phyloP scores from a whole-genome alignment of 2,888 invertebrate species.

The Lagria hirta region DNA sequence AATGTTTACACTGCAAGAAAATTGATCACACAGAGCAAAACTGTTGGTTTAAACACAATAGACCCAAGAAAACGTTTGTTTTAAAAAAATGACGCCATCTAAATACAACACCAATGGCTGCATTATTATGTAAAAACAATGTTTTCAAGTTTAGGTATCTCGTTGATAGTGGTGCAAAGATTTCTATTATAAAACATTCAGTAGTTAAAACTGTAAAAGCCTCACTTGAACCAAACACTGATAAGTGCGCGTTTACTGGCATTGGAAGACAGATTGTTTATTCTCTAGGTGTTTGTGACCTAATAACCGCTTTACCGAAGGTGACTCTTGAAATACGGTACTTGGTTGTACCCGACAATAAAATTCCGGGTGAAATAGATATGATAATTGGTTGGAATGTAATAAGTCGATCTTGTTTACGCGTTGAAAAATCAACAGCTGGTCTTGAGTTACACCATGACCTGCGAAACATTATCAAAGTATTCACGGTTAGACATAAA shows the following conservation, averaged over 20 bases:
- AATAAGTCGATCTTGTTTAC: conserved; percentile 17
- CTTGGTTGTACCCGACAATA: conserved; percentile 22
- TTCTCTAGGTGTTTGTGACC: conserved; percentile 23
- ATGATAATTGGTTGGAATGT: conserved; percentile 30
- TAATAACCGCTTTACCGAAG: conserved; percentile 24
- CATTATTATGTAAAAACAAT: conserved; percentile 23
- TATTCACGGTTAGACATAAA: conserved; percentile 6
- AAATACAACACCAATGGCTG: conserved; percentile 27
- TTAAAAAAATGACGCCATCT: conserved; percentile 21
- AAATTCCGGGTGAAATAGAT: conserved; percentile 21
- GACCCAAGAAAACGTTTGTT: conserved; percentile 18
- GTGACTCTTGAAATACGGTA: conserved; percentile 27
- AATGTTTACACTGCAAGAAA: conserved; percentile 26
- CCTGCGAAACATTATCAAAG: conserved; percentile 1
- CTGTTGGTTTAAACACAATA: conserved; percentile 27
- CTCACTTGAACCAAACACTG: conserved; percentile 18
- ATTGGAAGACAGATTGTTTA: conserved; percentile 24
- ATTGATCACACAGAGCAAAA: conserved; percentile 25
- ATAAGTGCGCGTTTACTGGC: too few species aligned
- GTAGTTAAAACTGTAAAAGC: conserved; percentile 17
- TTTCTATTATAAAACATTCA: conserved; percentile 26
- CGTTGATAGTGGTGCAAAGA: conserved; percentile 32
- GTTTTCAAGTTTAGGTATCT: conserved; percentile 24
- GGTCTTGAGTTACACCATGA: conserved; percentile 22
- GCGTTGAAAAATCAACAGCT: conserved; percentile 6